Evolutionary conservation across 2,888 invertebrate species (phyloP).

Genomic region (Scaptomyza reducta): DNA sequence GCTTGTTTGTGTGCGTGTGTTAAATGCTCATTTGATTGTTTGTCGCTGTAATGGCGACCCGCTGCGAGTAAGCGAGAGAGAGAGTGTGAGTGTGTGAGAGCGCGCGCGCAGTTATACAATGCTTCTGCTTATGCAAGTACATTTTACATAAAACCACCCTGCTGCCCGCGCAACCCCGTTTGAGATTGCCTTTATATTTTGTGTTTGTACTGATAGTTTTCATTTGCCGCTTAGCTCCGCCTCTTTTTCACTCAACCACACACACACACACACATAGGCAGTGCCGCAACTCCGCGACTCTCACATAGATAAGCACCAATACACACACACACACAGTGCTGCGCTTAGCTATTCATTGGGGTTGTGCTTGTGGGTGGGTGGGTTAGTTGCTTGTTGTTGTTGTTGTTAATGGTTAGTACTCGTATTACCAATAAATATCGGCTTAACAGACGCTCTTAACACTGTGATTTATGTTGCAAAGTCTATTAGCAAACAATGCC

Average conservation of each 20-base stretch:
- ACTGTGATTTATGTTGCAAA: conserved; percentile 23
- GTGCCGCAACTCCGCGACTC: conserved; percentile 8
- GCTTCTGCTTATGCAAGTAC: background rate
- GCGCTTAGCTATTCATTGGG: conserved; percentile 24
- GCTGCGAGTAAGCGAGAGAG: conserved; percentile 27
- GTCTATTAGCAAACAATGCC: conserved; percentile 15
- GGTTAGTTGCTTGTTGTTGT: conserved; percentile 32
- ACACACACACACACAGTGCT: conserved; percentile 23
- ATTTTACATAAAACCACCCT: conserved; percentile 2
- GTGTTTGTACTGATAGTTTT: conserved; percentile 26
- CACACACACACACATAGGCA: conserved; percentile 3
- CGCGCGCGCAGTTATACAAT: conserved; percentile 17
- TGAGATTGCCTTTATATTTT: background rate
- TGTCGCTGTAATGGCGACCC: conserved; percentile 59
- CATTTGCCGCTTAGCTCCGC: conserved; percentile 71
- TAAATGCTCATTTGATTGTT: conserved; percentile 58
- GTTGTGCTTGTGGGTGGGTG: conserved; percentile 60
- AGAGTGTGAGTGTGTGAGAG: background rate
- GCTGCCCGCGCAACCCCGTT: conserved; percentile 35
- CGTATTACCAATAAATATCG: conserved; percentile 37
- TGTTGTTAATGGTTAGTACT: conserved; percentile 17
- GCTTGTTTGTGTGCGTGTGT: conserved; percentile 21
- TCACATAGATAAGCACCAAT: conserved; percentile 80
- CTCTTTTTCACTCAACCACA: conserved; percentile 53
- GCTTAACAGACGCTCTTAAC: conserved; percentile 23